A percentile compares a stretch with the other conserved stretches of the same genome.
Evolutionary conservation across 1,140 invertebrate genomes (phyloP).

Genomic region (Atta cephalotes): DNA sequence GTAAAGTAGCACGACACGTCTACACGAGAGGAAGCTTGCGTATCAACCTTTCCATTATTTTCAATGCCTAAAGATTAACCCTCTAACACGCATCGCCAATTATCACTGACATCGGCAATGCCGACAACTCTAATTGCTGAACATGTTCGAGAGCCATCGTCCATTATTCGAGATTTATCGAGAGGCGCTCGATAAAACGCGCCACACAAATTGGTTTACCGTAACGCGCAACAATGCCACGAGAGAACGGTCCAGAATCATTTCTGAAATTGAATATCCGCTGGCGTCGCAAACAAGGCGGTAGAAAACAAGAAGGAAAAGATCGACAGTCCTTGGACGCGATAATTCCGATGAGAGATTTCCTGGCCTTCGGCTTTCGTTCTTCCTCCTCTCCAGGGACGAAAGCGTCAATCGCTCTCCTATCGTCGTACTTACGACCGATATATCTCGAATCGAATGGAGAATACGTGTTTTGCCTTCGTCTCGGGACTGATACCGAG

Average conservation of each 20-base stretch:
- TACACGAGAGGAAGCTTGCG: neutral
- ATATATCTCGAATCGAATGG: constrained; percentile 66
- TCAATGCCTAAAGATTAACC: constrained; percentile 3
- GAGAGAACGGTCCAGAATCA: constrained; percentile 12
- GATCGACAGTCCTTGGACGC: constrained; percentile 23
- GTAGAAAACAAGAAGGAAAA: neutral
- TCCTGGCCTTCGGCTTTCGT: constrained; percentile 46
- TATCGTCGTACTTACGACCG: constrained; percentile 55
- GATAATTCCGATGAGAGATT: constrained; percentile 55
- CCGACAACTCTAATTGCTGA: constrained; percentile 23
- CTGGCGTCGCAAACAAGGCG: constrained; percentile 15
- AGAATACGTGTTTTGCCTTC: constrained; percentile 67
- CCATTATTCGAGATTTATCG: constrained; percentile 27
- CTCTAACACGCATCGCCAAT: constrained; percentile 23
- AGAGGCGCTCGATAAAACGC: constrained; percentile 6
- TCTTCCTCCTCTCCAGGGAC: constrained; percentile 2
- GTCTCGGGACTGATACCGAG: constrained; percentile 20
- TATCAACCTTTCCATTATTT: constrained; percentile 5
- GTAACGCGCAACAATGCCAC: neutral
- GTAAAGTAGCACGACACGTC: neutral
- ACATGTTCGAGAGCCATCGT: constrained; percentile 12
- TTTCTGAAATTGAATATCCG: constrained; percentile 55
- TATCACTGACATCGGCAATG: constrained; percentile 12
- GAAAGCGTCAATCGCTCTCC: constrained; percentile 43
- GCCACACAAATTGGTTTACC: constrained; percentile 18